Conservation (phyloP, 2,888 invertebrate species). For the Drosophila acutilabella region DNA sequence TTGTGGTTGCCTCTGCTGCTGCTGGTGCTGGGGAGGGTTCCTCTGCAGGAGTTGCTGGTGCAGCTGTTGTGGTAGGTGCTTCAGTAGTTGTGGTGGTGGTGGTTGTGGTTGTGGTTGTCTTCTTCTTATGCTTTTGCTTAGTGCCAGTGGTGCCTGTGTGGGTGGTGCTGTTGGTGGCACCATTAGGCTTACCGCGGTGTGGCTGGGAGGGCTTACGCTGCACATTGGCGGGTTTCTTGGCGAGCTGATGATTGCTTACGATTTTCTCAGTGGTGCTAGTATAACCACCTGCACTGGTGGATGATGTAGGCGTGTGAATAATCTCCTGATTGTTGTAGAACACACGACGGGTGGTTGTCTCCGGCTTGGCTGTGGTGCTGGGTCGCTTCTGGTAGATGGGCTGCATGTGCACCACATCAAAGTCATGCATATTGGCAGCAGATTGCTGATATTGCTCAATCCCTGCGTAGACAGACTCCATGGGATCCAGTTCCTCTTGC, state of each 20-base stretch:
- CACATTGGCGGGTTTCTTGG: conserved; percentile 66
- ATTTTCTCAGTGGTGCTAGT: conserved; percentile 48
- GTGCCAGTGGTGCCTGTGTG: conserved; percentile 38
- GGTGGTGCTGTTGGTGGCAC: conserved; percentile 30
- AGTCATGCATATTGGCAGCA: conserved; percentile 75
- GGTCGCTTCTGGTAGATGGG: conserved; percentile 79
- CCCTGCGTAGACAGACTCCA: conserved; percentile 82
- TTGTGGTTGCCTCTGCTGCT: conserved; percentile 40
- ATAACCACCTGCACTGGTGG: conserved; percentile 17
- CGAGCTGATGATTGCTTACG: conserved; percentile 40
- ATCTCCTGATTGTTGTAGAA: conserved; percentile 83
- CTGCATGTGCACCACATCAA: conserved; percentile 79
- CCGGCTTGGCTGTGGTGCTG: conserved; percentile 51
- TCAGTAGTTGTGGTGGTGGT: conserved; percentile 22
- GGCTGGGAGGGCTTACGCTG: conserved; percentile 69
- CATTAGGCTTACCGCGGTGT: conserved; percentile 75
- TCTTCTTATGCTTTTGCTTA: conserved; percentile 81
- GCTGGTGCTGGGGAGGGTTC: conserved; percentile 29
- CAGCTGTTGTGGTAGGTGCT: conserved; percentile 26
- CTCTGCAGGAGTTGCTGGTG: conserved; percentile 25
- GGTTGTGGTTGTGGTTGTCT: conserved; percentile 57
- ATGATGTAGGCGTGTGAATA: conserved; percentile 66
- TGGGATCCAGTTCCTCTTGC: conserved; percentile 79
- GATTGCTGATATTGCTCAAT: conserved; percentile 81
- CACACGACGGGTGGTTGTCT: conserved; percentile 78